Evolutionary conservation across 2,888 invertebrate genomes (phyloP), one percentile per base, ranked within the genome.

Genomic region (Phasia obesa): DNA sequence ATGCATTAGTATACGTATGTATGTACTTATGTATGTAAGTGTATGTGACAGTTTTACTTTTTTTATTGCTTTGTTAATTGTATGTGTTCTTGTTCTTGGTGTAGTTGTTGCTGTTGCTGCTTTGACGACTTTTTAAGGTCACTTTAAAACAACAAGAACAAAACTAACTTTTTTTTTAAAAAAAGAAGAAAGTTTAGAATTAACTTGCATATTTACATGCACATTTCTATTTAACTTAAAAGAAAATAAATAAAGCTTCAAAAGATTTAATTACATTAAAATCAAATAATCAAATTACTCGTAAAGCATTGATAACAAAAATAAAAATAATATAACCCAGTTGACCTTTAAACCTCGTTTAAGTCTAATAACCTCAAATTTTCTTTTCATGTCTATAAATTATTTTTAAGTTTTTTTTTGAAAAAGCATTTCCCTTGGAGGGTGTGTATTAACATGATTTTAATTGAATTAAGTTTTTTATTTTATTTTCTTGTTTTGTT

Each of bases 101-200:
- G 59, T 38, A 25, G 31, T 2, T 53, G 47, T 62, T 27, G n/a
- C n/a, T n/a, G n/a, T n/a, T n/a, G n/a, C n/a, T n/a, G n/a, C 55
- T 53, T 73, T 62, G 71, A 73, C 65, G 62, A 77, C 62, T 65
- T 82, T 82, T 74, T 82, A 82, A 82, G 81, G 81, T 82, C 81
- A 82, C 55, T 53, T 27, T 60, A 62, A 53, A 60, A 60, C 15
- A 60, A 31, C 35, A 70, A 53, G n/a, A 77, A 42, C 23, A 53
- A 67, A 25, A 59, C 25, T 60, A n/a, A 21, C 17, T 1, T 21
- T 9, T 11, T 17, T 25, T n/a, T 17, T 5, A 27, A n/a, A 64
- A 11, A 49, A 27, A 53, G 5, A 44, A 17, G 19, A 47, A 74
- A 55, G 44, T 53, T 44, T 44, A 35, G 23, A 21, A 76, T 25